These are phyloP conservation scores for Drosophila nigromelanica DNA, from an alignment of 1,140 invertebrate species.

Conservation along the genomic window DNA sequence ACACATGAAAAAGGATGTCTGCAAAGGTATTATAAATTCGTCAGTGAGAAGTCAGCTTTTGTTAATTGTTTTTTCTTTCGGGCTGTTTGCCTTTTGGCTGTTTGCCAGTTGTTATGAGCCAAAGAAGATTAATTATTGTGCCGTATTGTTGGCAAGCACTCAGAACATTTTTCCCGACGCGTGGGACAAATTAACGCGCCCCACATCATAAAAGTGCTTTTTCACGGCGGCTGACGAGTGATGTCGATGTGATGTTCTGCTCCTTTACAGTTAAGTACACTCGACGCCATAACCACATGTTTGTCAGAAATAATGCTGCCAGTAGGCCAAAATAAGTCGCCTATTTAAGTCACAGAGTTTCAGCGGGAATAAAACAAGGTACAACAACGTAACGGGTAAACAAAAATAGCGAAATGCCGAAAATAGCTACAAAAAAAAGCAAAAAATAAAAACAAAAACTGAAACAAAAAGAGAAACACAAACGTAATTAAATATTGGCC, in stretches of 20 bases:
- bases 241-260: not conserved
- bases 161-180: conserved; percentile 16
- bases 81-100: conserved; percentile 23
- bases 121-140: conserved; percentile 68
- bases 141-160: conserved; percentile 14
- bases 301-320: conserved; percentile 5
- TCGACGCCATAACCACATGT: conserved; percentile 4
- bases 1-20: too few relatives aligned
- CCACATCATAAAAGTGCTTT: conserved; percentile 43
- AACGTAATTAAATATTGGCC: conserved; percentile 47
- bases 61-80: conserved; percentile 5
- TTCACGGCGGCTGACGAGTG: not conserved
- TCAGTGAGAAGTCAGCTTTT: not conserved
- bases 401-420: conserved; percentile 18
- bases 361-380: not conserved
- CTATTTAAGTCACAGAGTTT: conserved; percentile 20
- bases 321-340: conserved; percentile 15
- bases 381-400: conserved; percentile 5
- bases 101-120: conserved; percentile 8
- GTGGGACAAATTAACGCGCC: conserved; percentile 67
- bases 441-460: too few relatives aligned
- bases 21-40: conserved; percentile 13
- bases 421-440: conserved; percentile 13
- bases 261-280: conserved; percentile 10
- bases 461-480: not conserved